Evolutionary conservation across 1,140 invertebrate species (phyloP), one percentile per base, ranked within the genome.

Genomic region (Saccostrea glomerata): DNA sequence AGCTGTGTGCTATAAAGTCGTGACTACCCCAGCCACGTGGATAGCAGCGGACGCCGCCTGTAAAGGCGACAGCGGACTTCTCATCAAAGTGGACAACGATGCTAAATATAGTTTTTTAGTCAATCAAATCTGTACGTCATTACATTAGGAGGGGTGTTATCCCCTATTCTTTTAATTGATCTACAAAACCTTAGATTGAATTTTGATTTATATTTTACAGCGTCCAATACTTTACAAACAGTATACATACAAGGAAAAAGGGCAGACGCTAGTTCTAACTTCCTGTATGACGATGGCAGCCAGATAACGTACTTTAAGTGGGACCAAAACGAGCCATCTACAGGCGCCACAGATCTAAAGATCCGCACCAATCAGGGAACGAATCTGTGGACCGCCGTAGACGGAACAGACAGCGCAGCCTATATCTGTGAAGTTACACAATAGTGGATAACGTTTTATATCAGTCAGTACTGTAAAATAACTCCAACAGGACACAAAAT

Each of bases 361-460:
- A 77, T 77, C 25, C 70, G 70, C 12, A 77, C 70, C 70, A 77
- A 77, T 11, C 70, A 77, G 70, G 23, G 25, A 23, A 77, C 70
- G 0, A 77, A 77, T 36, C 70, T 77, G 0, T 77, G 25, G 70
- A 77, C 11, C 12, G 70, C 70, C 6, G 70, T 77, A 30, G 70
- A 77, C 70, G 25, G 70, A 12, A 36, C 70, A 5, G 70, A 77
- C 0, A 77, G 13, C 70, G 70, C 70, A 13, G 25, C 70, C 4
- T 77, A 77, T 13, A 77, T 77, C 25, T 77, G 70, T 77, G 70
- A 77, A 77, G 30, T 77, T 30, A 36, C 30, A 30, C 23, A 77
- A 11, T 12, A 77, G 25, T 25, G 70, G 70, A 15, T 77, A 77
- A 23, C 60, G 47, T 47, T 5, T 3, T 47, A 7, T 7, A 47